phyloP scores from a whole-genome alignment of 2,888 invertebrate species.

The Hypena proboscidalis region DNA sequence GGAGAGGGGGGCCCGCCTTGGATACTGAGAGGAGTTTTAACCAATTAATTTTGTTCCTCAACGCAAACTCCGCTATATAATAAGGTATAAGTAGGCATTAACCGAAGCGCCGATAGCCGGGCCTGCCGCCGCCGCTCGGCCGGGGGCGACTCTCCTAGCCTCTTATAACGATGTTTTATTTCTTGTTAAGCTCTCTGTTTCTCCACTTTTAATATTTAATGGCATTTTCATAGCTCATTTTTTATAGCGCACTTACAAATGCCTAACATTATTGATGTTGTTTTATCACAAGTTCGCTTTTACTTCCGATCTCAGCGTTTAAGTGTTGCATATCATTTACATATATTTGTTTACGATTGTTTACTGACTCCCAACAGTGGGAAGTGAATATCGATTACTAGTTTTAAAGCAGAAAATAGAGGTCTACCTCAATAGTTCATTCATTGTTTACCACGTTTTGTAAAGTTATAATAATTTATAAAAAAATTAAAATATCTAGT shows the following conservation, averaged over 20 bases:
- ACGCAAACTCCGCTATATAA: conserved; percentile 86
- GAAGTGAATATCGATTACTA: no score
- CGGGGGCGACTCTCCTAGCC: conserved; percentile 78
- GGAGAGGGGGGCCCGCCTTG: conserved; percentile 79
- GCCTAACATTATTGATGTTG: conserved; percentile 76
- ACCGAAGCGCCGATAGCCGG: conserved; percentile 83
- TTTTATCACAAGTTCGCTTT: conserved; percentile 52
- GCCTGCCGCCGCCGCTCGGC: conserved; percentile 39
- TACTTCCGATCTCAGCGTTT: conserved; percentile 39
- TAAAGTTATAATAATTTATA: no score
- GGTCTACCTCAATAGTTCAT: no score
- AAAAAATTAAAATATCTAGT: no score
- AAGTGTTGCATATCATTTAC: conserved; percentile 44
- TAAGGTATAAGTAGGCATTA: conserved; percentile 86
- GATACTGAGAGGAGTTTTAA: conserved; percentile 87
- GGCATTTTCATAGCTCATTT: conserved; percentile 83
- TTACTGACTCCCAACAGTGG: no score
- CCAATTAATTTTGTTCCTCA: conserved; percentile 87
- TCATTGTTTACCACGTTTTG: no score
- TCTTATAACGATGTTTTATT: conserved; percentile 85
- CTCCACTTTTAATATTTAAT: conserved; percentile 86
- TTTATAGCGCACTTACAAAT: conserved; percentile 83
- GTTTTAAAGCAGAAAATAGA: no score
- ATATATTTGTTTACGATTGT: conserved; percentile 21
- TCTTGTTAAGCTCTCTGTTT: conserved; percentile 85